Base-by-base conservation (phyloP, 2,113 vertebrate species). In the Ellobius talpinus region DNA sequence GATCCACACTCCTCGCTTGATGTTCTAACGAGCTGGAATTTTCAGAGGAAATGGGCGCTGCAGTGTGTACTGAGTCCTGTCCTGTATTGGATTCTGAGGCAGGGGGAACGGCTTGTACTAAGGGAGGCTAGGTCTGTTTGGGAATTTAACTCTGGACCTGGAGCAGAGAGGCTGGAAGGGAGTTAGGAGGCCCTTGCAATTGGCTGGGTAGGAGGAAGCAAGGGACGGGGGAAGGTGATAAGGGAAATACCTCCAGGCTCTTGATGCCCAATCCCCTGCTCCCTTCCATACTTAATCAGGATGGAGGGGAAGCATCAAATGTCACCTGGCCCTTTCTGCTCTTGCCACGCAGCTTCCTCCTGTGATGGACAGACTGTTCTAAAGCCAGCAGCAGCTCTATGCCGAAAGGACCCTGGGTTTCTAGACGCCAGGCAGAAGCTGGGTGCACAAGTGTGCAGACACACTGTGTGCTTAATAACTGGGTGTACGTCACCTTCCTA, bases 371-470 rank as follows among this genome's bases (percentile, higher is more conserved):
- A 65, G 45, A 89, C 2, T 47, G 42, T 81, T 86, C 50, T 21
- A 90, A 87, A 77, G 81, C 24, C 33, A 55, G 45, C 16, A 79
- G 77, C 21, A 16, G 29, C 21, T 55, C 12, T 33, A 73, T 92
- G 63, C 68, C 70, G 9, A 39, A 84, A 90, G 10, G 3, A 31
- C 2, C 36, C 61, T 45, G 7, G 65, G 73, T 86, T 63, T 81
- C 73, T 61, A 73, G 73, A 95, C 86, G 82, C 58, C 33, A 8
- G 31, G 89, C 81, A 61, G 77, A 55, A 36, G 61, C 45, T 89
- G 58, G 50, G 39, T 36, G 36, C 0, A 0, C 9, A 6, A 31
- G 31, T 16, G 31, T 61, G 42, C 55, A 21, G 16, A 45, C 55
- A 63, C 39, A 31, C 19, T 19, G 42, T 36, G 7, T 50, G 45